Evolutionary conservation across 2,113 vertebrate genomes (phyloP).

Genomic region (Amblyornis subalaris): DNA sequence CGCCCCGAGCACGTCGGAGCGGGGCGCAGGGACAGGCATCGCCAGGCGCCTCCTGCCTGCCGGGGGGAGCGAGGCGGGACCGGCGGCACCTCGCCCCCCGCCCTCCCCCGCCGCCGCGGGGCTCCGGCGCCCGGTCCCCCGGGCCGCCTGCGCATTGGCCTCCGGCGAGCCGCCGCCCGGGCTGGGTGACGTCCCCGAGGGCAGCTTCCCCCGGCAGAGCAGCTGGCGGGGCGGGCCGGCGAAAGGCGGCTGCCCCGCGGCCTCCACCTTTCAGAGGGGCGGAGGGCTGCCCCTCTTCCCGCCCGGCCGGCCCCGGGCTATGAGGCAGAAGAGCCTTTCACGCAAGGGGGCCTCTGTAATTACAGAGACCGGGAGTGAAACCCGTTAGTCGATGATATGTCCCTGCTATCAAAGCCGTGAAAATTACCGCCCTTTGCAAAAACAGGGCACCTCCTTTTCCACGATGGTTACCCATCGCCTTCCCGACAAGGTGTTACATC

Average conservation of each 20-base stretch:
- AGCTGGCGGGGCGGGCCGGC: not conserved
- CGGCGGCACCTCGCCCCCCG: not conserved
- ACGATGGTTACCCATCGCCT: not conserved
- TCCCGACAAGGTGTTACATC: not conserved
- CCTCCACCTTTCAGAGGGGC: not conserved
- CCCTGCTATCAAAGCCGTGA: not conserved
- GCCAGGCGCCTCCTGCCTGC: slow-evolving; percentile 20
- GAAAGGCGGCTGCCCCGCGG: not conserved
- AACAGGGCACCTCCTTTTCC: slow-evolving; percentile 7
- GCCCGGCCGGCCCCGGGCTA: not conserved
- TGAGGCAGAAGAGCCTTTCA: not conserved
- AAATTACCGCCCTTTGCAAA: not conserved
- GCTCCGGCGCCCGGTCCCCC: not conserved
- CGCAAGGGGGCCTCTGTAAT: no score
- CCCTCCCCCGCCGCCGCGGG: not conserved
- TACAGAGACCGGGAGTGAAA: accelerated
- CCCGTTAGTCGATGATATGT: accelerated
- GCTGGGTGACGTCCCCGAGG: no score
- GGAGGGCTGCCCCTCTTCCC: no score
- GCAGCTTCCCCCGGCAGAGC: no score
- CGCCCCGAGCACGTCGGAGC: slow-evolving; percentile 24
- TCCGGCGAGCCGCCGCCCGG: not conserved
- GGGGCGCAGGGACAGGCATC: not conserved
- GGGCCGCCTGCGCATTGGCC: not conserved
- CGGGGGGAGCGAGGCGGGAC: not conserved